phyloP scores from a whole-genome alignment of 2,113 vertebrate genomes.

The Hyaena hyaena region DNA sequence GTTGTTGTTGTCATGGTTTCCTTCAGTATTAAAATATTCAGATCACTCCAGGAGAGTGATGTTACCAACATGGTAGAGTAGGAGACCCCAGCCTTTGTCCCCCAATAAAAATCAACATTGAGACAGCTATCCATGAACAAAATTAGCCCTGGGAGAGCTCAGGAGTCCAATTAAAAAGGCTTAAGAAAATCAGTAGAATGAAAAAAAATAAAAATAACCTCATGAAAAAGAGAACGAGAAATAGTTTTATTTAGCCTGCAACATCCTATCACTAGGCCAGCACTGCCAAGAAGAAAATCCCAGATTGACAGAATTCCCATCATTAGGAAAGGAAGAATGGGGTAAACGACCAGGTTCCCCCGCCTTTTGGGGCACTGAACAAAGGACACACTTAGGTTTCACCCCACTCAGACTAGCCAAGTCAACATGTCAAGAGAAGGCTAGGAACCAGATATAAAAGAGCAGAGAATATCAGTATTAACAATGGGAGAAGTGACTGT shows the following conservation, averaged over 20 bases:
- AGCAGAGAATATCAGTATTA: background rate
- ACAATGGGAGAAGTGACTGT: background rate
- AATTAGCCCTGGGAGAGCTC: background rate
- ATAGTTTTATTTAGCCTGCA: background rate
- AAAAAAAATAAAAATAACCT: background rate
- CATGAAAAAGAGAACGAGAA: background rate
- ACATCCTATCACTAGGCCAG: background rate
- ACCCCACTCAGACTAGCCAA: background rate
- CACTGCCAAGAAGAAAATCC: background rate
- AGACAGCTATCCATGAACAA: background rate
- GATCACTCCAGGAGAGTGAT: background rate
- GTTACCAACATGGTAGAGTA: background rate
- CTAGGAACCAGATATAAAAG: background rate
- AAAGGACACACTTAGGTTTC: background rate
- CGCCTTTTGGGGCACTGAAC: background rate
- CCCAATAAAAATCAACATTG: background rate
- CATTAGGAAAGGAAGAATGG: background rate
- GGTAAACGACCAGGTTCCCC: background rate
- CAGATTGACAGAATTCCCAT: too few relatives aligned
- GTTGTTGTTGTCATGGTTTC: background rate
- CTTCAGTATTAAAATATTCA: background rate
- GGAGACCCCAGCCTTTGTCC: background rate
- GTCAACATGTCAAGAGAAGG: background rate
- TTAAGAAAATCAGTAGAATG: background rate
- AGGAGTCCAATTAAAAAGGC: background rate